A percentile compares a stretch with the other conserved stretches of the same genome.
Evolutionary conservation across 2,113 vertebrate genomes (phyloP).

Genomic region (Oreochromis spilurus): DNA sequence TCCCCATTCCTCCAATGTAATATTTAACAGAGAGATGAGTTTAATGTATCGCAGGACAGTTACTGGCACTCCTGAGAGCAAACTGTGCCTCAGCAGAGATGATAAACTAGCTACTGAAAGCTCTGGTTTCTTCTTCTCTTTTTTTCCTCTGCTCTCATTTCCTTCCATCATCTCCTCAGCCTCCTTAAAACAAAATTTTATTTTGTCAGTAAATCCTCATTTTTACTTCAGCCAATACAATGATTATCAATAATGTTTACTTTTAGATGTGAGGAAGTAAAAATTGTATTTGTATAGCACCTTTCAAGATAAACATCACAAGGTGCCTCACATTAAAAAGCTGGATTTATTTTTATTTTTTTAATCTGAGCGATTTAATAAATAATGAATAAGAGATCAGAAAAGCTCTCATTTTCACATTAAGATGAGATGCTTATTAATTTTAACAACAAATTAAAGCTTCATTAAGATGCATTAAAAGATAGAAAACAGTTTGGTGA

Average conservation of each 20-base stretch:
- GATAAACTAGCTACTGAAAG: conserved; percentile 5
- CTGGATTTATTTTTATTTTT: not conserved
- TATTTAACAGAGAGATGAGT: conserved; percentile 31
- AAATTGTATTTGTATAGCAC: not conserved
- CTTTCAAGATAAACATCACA: not conserved
- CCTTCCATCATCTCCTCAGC: not conserved
- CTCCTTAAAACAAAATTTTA: not conserved
- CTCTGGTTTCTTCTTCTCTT: not conserved
- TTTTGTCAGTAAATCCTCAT: not conserved
- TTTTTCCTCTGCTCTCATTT: not conserved
- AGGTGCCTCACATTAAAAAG: not conserved
- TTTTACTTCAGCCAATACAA: not conserved
- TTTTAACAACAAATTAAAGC: conserved; percentile 11
- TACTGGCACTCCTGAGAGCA: conserved; percentile 7
- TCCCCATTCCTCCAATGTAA: not conserved
- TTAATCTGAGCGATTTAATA: not conserved
- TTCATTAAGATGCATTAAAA: not conserved
- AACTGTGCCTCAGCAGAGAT: not conserved
- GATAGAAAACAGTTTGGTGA: not conserved
- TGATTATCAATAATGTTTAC: not conserved
- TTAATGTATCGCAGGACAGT: conserved; percentile 19
- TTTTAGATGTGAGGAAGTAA: not conserved
- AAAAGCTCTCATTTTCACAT: not conserved
- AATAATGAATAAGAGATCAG: not conserved
- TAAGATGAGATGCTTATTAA: not conserved